These are phyloP conservation scores for Etheostoma spectabile DNA, from an alignment of 2,113 vertebrate genomes.

Conservation along the genomic window DNA sequence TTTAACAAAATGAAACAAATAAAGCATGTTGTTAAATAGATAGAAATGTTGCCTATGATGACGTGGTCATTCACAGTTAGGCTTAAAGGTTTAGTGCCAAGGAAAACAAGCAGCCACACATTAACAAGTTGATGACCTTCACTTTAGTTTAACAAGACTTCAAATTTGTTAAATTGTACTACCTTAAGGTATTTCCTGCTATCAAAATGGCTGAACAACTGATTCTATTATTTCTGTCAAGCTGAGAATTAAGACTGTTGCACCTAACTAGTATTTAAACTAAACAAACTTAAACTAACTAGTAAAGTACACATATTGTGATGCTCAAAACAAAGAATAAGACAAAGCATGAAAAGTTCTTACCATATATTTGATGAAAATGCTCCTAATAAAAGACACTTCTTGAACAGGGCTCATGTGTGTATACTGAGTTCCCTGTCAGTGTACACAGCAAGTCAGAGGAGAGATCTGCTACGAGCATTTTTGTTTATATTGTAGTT, in stretches of 20 bases:
- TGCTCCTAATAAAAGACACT: not conserved
- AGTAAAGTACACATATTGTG: not conserved
- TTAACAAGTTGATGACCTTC: not conserved
- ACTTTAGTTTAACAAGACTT: not conserved
- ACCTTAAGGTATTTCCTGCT: not conserved
- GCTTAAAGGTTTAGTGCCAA: not conserved
- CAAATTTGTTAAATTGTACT: not conserved
- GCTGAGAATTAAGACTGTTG: not conserved
- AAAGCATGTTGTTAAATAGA: not conserved
- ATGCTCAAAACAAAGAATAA: not conserved
- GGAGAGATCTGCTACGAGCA: not conserved
- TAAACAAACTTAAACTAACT: too few species aligned
- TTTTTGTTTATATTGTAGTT: constrained; percentile 65
- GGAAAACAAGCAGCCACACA: not conserved
- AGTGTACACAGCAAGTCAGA: constrained; percentile 10
- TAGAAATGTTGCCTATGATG: not conserved
- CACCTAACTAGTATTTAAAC: not conserved
- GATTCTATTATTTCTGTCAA: not conserved
- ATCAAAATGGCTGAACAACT: not conserved
- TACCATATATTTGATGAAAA: constrained; percentile 45
- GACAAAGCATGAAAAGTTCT: constrained; percentile 19
- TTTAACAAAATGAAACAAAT: not conserved
- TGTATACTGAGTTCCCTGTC: not conserved
- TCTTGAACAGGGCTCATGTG: constrained; percentile 1
- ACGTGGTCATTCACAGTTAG: not conserved